Evolutionary conservation across 2,113 vertebrate genomes (phyloP).

Genomic region (Pomatorhinus ruficollis): DNA sequence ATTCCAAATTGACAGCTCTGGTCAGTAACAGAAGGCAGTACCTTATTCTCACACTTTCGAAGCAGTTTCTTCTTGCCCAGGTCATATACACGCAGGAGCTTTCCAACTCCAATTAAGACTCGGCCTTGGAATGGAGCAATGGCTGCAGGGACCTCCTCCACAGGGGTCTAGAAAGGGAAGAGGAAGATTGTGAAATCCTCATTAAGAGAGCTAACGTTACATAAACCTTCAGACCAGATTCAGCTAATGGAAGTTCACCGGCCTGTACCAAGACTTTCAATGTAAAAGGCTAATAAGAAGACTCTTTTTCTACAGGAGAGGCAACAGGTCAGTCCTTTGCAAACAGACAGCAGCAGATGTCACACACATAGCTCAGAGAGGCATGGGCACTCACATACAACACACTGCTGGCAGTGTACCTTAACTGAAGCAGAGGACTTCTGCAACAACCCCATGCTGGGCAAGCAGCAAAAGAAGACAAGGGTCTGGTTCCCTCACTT

Average conservation of each 20-base stretch:
- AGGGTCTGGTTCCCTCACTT: not conserved
- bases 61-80: constrained; percentile 97
- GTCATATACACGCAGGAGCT: constrained; percentile 94
- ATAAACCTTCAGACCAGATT: not conserved
- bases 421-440: not conserved
- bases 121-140: constrained; percentile 95
- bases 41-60: constrained; percentile 98
- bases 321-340: not conserved
- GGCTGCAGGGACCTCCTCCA: constrained; percentile 94
- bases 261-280: not conserved
- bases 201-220: not conserved
- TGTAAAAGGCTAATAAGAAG: not conserved
- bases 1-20: not conserved
- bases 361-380: not conserved
- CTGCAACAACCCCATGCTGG: not conserved
- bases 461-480: not conserved
- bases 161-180: constrained; percentile 81
- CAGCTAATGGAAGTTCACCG: not conserved
- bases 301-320: not conserved
- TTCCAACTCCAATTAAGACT: constrained; percentile 91
- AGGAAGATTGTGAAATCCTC: not conserved
- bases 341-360: not conserved
- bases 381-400: not conserved
- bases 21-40: constrained; percentile 31
- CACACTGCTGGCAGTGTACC: not conserved